Base-by-base conservation (phyloP, 2,888 invertebrate genomes). In the Cremastinae sp. region DNA sequence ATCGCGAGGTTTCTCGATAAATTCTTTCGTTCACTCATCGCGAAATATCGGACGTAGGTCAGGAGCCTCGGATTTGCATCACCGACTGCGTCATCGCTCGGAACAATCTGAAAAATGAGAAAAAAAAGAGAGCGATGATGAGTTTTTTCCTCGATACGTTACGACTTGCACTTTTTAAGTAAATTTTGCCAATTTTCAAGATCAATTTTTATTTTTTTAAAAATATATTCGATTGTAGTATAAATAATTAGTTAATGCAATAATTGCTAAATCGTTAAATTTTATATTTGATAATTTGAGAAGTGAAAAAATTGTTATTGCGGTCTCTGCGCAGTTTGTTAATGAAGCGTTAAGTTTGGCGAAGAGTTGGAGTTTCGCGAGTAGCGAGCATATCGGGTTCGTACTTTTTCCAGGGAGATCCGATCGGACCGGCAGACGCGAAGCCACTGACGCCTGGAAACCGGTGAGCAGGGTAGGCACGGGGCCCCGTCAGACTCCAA, bases 381-480 rank as follows among this genome's bases (percentile, higher is more conserved):
- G 28, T 2, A 28, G 28, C 5, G 28, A 28, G 5, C 28, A 28
- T 28, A 28, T 28, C 28, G 28, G 28, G 28, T 59, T 77, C 76
- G 68, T 78, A 81, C 78, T 79, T 80, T 74, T 77, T 62, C 64
- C 49, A 28, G 78, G 80, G 81, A 75, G 88, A 86, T 86, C 87
- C 86, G 85, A 84, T 85, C 88, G 86, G 83, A 85, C 82, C 88
- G 88, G 85, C 86, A 85, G 86, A 88, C 88, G 87, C 88, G 87
- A 86, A 88, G 87, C 88, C 87, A 88, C 88, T 88, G 88, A 88
- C 88, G 88, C 88, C 83, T 84, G 84, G 84, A 84, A 84, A 83
- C 84, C 82, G 84, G 85, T 82, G 86, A 85, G 85, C 79, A 80
- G 83, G 84, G 88, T 88, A 86, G 87, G 84, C 81, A 81, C 81